Conservation (phyloP, 64 coral and sea anemone species). For the Porites lutea region DNA sequence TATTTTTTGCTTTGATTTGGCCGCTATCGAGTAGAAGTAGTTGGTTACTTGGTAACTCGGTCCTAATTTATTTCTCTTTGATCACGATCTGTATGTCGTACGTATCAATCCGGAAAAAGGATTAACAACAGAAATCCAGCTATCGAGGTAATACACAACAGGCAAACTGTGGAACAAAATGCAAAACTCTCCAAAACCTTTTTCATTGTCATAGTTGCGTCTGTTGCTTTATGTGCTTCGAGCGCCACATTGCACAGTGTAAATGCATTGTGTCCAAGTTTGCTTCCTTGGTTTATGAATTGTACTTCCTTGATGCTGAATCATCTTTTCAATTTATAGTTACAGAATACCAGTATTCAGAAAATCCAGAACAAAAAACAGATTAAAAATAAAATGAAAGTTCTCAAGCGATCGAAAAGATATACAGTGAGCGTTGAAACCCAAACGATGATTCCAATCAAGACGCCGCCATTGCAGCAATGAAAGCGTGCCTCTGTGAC, state of each 20-base stretch:
- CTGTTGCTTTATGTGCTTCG: not conserved
- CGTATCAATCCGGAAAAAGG: not conserved
- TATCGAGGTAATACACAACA: not conserved
- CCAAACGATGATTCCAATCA: too few relatives aligned
- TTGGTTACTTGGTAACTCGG: not conserved
- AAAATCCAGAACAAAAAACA: too few relatives aligned
- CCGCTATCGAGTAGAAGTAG: slow-evolving; percentile 47
- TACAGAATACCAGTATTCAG: too few relatives aligned
- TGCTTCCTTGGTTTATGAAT: too few relatives aligned
- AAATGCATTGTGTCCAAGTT: too few relatives aligned
- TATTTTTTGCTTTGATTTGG: slow-evolving; percentile 28
- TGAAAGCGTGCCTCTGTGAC: too few relatives aligned
- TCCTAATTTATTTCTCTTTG: not conserved
- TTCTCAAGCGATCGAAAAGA: too few relatives aligned
- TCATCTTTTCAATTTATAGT: too few relatives aligned
- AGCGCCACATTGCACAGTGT: not conserved
- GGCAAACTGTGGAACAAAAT: not conserved
- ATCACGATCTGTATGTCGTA: not conserved
- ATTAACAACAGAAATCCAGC: not conserved
- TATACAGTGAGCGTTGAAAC: too few relatives aligned
- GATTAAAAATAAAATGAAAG: too few relatives aligned
- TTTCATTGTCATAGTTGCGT: not conserved
- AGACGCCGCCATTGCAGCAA: too few relatives aligned
- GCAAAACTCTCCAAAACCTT: not conserved
- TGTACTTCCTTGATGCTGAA: too few relatives aligned